Conservation (phyloP, 2,797 vertebrate species). For the Pelodytes ibericus region DNA sequence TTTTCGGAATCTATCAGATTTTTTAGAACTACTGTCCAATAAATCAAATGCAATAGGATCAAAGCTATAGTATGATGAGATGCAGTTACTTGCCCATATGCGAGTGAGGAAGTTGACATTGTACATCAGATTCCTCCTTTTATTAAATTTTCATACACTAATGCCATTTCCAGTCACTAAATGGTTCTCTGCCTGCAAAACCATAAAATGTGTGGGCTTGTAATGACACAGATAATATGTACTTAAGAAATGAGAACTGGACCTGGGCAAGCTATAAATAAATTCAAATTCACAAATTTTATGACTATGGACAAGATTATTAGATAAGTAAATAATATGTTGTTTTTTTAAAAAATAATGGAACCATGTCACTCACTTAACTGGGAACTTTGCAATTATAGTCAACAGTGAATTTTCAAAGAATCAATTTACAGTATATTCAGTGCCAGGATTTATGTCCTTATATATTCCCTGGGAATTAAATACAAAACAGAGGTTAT, state of each 20-base stretch:
- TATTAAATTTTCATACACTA: not conserved
- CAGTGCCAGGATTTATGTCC: too few relatives aligned
- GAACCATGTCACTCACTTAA: too few relatives aligned
- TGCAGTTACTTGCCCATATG: too few relatives aligned
- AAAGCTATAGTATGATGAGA: not conserved
- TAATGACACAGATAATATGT: not conserved
- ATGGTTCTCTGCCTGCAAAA: not conserved
- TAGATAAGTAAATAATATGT: not conserved
- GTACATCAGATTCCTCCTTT: not conserved
- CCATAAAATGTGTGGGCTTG: not conserved
- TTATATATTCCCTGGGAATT: too few relatives aligned
- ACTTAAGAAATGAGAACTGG: not conserved
- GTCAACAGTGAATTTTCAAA: too few relatives aligned
- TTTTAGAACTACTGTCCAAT: not conserved
- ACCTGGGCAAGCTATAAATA: not conserved
- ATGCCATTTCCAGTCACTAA: not conserved
- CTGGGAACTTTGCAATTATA: too few relatives aligned
- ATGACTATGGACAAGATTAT: not conserved
- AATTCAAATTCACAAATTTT: not conserved
- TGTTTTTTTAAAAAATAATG: too few relatives aligned
- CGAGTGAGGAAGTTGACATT: not conserved
- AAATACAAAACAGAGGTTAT: too few relatives aligned
- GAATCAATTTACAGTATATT: too few relatives aligned
- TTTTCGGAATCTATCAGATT: not conserved
- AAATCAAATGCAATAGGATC: not conserved